phyloP scores from a whole-genome alignment of 2,113 vertebrate species.

The Sapajus apella region DNA sequence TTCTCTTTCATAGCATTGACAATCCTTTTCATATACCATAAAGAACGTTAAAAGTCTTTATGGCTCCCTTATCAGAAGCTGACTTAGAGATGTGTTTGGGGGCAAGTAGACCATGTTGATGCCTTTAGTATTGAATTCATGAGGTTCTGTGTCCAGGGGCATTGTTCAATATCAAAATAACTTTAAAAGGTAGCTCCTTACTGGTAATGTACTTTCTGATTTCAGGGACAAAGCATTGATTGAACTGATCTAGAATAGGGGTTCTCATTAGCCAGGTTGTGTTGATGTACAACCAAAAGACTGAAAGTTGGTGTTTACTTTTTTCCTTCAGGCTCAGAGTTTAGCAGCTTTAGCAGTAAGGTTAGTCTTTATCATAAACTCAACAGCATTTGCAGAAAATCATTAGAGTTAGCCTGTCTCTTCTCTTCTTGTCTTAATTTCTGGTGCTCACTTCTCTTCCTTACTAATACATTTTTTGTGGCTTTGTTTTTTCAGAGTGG shows the following conservation, averaged over 20 bases:
- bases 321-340: not conserved
- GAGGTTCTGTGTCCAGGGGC: not conserved
- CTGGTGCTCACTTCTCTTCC: not conserved
- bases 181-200: not conserved
- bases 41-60: not conserved
- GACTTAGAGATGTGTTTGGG: not conserved
- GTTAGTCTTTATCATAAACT: not conserved
- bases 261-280: not conserved
- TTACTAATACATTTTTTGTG: not conserved
- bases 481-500: not conserved
- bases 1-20: not conserved
- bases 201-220: not conserved
- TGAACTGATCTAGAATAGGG: not conserved
- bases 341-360: not conserved
- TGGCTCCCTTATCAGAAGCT: not conserved
- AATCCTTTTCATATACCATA: not conserved
- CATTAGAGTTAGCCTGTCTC: not conserved
- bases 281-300: not conserved
- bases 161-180: not conserved
- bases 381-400: not conserved
- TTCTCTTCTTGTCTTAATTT: not conserved
- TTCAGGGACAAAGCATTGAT: not conserved
- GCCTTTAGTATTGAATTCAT: not conserved
- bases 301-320: not conserved
- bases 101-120: not conserved